Conservation (phyloP, 2,888 invertebrate genomes). For the Epirrita christyi region DNA sequence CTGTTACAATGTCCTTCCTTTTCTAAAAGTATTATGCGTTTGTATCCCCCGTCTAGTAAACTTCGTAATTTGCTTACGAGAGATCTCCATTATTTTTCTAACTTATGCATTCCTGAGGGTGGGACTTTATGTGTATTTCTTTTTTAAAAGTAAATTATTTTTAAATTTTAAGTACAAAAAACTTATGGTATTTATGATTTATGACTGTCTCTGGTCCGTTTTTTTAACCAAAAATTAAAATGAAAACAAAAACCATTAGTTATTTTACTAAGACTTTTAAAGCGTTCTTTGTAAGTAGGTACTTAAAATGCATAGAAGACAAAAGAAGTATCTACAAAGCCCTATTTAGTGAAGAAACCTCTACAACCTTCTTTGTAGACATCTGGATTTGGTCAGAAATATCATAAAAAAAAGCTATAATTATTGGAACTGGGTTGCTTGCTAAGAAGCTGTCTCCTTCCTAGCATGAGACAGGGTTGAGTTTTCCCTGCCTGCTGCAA, state of each 20-base stretch:
- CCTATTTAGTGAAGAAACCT: too few species aligned
- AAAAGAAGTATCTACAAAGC: too few species aligned
- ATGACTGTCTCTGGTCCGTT: conserved; percentile 28
- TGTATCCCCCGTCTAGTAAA: conserved; percentile 31
- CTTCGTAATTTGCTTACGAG: conserved; percentile 40
- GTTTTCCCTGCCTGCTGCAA: too few species aligned
- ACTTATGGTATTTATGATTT: conserved; percentile 41
- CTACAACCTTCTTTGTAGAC: too few species aligned
- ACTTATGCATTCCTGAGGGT: conserved; percentile 36
- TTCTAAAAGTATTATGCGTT: conserved; percentile 28
- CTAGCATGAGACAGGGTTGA: too few species aligned
- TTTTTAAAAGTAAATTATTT: conserved; percentile 36
- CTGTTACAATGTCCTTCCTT: conserved; percentile 54
- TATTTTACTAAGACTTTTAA: too few species aligned
- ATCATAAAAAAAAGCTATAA: too few species aligned
- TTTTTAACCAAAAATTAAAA: conserved; percentile 36
- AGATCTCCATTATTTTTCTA: conserved; percentile 39
- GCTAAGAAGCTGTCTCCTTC: too few species aligned
- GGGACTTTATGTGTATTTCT: conserved; percentile 18
- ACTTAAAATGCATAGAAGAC: too few species aligned
- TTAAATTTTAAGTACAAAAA: conserved; percentile 34
- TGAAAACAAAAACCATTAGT: not conserved
- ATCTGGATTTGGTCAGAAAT: too few species aligned
- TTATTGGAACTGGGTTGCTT: too few species aligned
- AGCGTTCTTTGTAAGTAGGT: too few species aligned